Base-by-base conservation (phyloP, 2,888 invertebrate genomes). In the Eupithecia tripunctaria region DNA sequence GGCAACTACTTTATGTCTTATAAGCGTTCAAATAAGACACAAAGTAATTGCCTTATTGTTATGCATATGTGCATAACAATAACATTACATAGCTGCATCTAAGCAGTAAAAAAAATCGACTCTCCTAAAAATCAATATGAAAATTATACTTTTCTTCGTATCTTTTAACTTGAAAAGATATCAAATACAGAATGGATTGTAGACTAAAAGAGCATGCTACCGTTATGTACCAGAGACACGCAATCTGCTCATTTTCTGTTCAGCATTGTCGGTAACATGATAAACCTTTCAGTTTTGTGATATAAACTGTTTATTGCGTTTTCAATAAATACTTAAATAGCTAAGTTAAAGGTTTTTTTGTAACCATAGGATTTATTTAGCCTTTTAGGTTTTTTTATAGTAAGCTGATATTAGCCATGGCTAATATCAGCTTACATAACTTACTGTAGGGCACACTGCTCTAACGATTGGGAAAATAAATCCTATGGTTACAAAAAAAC, bases 221-320 rank as follows among this genome's bases (percentile, higher is more conserved):
- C 68, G 63, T 78, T 73, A 78, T 79, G 74, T 68, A 62, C 51
- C 38, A 41, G 38, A 47, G 72, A 63, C 77, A 79, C 76, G 79
- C 79, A 65, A 77, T 32, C 47, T 51, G 75, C 64, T 66, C 79
- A 71, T 79, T 74, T 74, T 74, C 70, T 56, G 68, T 66, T 70
- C 60, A 67, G 68, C 60, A 60, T 72, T 73, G 47, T 25, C 56
- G 56, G 67, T 67, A 65, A 75, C 72, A 72, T 67, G 68, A 72
- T 71, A 76, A 71, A 66, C 64, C 73, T 74, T 75, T 75, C 66
- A 75, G 67, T 67, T 59, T 65, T 67, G 51, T 72, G 18, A 69
- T 27, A 63, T 65, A 51, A 51, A 51, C 51, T 21, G 51, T 51
- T 51, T 21, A 51, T 25, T 25, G 56, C 25, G 25, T 56, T 56